These are phyloP conservation scores for Dendrocincla fuliginosa DNA, from an alignment of 2,797 vertebrate species.

Conservation along the genomic window DNA sequence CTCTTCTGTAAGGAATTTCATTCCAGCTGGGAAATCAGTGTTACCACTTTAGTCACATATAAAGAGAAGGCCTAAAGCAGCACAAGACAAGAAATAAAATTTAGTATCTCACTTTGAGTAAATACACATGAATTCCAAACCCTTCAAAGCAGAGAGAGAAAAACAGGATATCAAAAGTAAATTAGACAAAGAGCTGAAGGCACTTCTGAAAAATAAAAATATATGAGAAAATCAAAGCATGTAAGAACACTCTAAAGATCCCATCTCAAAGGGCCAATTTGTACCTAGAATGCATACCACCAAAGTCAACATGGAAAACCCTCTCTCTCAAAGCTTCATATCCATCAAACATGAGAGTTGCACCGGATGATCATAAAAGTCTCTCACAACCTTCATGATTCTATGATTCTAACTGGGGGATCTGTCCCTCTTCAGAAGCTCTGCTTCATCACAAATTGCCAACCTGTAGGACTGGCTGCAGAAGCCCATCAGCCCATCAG, in stretches of 20 bases:
- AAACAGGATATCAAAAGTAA: background rate
- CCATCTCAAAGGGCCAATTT: background rate
- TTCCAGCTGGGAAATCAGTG: background rate
- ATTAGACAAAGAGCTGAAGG: slow-evolving; percentile 1
- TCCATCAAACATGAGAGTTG: background rate
- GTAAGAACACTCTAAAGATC: background rate
- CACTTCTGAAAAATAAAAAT: slow-evolving; percentile 27
- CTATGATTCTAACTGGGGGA: rapidly evolving
- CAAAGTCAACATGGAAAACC: background rate
- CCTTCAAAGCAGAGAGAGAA: background rate
- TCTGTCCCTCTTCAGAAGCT: background rate
- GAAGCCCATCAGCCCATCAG: background rate
- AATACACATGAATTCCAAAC: background rate
- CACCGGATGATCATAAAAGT: background rate
- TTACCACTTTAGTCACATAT: background rate
- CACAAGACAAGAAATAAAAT: slow-evolving; percentile 21
- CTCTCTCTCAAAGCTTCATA: background rate
- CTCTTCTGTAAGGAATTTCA: background rate
- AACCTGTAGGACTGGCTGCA: rapidly evolving
- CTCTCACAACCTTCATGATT: background rate
- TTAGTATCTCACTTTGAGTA: background rate
- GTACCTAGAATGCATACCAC: background rate
- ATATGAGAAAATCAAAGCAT: background rate
- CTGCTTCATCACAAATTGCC: background rate
- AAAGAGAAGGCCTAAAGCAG: background rate